These are phyloP conservation scores for Phyllotis vaccarum DNA, from an alignment of 2,797 vertebrate species.

Conservation along the genomic window DNA sequence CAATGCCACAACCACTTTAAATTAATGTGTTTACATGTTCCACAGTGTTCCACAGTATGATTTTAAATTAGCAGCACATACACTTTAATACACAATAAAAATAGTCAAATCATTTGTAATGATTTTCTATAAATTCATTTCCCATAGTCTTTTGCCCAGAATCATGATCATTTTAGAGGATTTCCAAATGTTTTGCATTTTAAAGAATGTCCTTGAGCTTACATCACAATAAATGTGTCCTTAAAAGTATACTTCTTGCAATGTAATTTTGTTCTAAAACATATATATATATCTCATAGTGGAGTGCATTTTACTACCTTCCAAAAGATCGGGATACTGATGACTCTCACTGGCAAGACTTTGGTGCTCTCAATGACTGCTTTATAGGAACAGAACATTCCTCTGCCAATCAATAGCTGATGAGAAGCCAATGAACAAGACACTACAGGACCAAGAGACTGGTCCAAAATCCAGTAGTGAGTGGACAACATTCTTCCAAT, in stretches of 20 bases:
- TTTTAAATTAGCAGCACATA: background rate
- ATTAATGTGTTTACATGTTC: conserved; percentile 35
- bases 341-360: background rate
- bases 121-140: conserved; percentile 43
- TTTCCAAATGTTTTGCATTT: conserved; percentile 50
- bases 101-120: conserved; percentile 28
- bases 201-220: background rate
- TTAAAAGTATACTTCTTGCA: background rate
- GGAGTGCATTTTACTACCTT: background rate
- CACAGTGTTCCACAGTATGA: background rate
- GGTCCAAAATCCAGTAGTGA: background rate
- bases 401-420: background rate
- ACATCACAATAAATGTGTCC: background rate
- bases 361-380: background rate
- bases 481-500: background rate
- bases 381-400: background rate
- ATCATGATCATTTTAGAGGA: background rate
- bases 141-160: conserved; percentile 23
- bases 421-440: background rate
- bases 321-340: background rate
- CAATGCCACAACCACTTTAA: background rate
- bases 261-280: background rate
- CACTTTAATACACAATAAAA: conserved; percentile 14
- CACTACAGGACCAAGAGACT: background rate
- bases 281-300: background rate